A percentile compares a stretch with the other conserved stretches of the same genome.
phyloP scores from a whole-genome alignment of 2,113 vertebrate species.

The Oplegnathus fasciatus region DNA sequence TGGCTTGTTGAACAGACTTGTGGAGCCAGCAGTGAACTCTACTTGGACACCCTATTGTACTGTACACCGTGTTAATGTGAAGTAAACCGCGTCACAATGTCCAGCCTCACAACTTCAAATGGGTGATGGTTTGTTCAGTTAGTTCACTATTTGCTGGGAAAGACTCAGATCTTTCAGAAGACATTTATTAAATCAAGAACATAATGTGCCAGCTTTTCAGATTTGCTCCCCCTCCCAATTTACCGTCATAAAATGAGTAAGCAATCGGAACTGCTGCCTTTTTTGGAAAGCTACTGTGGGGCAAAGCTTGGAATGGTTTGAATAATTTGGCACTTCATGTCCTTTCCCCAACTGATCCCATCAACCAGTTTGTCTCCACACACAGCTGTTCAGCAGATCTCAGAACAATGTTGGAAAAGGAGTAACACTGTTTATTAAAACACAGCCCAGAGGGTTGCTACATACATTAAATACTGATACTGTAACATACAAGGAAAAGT shows the following conservation, averaged over 20 bases:
- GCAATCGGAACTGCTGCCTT: not conserved
- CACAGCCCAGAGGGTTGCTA: conserved; percentile 44
- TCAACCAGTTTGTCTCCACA: conserved; percentile 21
- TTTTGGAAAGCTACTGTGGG: conserved; percentile 16
- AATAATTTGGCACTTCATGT: conserved; percentile 38
- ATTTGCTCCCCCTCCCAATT: not conserved
- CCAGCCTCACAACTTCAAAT: not conserved
- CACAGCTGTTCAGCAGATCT: conserved; percentile 46
- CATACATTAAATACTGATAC: conserved; percentile 68
- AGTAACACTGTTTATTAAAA: conserved; percentile 65
- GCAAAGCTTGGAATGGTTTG: conserved; percentile 29
- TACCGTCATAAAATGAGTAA: not conserved
- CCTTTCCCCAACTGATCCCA: not conserved
- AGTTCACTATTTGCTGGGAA: not conserved
- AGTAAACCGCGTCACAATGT: not conserved
- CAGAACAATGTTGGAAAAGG: conserved; percentile 53
- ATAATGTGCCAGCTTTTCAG: not conserved
- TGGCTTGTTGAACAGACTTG: conserved; percentile 9
- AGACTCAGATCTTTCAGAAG: not conserved
- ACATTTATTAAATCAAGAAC: conserved; percentile 1
- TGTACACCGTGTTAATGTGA: not conserved
- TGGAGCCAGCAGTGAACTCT: not conserved
- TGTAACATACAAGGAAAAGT: conserved; percentile 65
- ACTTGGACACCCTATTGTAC: no score
- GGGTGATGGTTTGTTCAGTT: not conserved